phyloP scores from a whole-genome alignment of 2,113 vertebrate species.

The Propithecus coquereli region DNA sequence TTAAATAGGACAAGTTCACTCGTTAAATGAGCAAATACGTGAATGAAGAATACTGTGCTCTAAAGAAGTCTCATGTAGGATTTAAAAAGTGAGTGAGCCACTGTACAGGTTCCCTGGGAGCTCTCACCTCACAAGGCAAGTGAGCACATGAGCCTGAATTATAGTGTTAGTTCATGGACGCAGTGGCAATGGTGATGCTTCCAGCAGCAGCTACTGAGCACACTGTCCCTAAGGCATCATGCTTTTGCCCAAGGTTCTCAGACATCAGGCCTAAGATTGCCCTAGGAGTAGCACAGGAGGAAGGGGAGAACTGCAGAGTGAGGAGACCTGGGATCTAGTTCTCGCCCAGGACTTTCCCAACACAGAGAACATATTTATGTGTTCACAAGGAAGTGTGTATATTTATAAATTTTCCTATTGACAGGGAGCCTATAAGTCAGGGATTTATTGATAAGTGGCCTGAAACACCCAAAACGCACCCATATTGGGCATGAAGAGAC shows the following conservation, averaged over 20 bases:
- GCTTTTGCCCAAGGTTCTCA: neutral
- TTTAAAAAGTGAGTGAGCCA: neutral
- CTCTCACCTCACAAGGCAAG: neutral
- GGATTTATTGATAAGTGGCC: neutral
- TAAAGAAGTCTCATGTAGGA: neutral
- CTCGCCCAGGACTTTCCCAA: neutral
- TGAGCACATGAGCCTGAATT: neutral
- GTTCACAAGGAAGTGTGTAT: neutral
- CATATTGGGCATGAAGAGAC: neutral
- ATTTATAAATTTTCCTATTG: neutral
- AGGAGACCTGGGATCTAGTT: neutral
- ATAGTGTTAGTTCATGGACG: neutral
- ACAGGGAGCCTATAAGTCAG: neutral
- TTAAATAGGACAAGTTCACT: neutral
- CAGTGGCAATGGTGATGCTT: neutral
- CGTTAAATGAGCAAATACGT: neutral
- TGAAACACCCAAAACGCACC: neutral
- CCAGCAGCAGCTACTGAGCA: neutral
- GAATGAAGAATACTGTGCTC: neutral
- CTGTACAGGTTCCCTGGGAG: neutral
- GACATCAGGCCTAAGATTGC: neutral
- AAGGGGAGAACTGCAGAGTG: neutral
- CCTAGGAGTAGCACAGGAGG: neutral
- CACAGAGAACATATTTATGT: neutral
- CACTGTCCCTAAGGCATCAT: neutral